Base-by-base conservation (phyloP, 1,140 invertebrate species). In the Saccostrea echinata region DNA sequence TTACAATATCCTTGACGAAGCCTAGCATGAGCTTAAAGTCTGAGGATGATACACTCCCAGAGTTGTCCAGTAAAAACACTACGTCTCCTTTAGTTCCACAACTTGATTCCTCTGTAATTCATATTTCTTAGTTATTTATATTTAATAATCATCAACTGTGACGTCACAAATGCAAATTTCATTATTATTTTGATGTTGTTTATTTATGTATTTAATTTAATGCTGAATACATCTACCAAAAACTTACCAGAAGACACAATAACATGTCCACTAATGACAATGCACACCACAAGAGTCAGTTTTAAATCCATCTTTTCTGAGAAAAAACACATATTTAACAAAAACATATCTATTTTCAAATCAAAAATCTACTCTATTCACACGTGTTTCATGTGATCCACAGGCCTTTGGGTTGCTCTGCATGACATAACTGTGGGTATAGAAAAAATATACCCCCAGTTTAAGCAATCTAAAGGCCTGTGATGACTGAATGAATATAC, bases 81-180 rank as follows among this genome's bases (percentile, higher is more conserved):
- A 83, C n/a, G 21, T 83, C 81, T 83, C 87, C 88, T 33, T 76
- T 76, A 30, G 68, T 76, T 30, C 68, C 68, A 30, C 68, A 76
- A 30, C 68, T 76, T 76, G 24, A 13, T 16, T 30, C 13, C 12
- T 13, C 68, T 76, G 68, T n/a, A 61, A 61, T 61, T 61, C 18
- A 61, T 6, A 18, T 43, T 43, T 43, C 43, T 43, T 8, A 3
- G 43, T 43, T 43, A 43, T 43, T 6, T 43, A 43, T 43, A 43
- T 43, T 43, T 43, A 9, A 43, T 43, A 43, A 9, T 6, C 43
- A n/a, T 43, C 43, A 43, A 9, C 43, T 43, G 43, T 43, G 43
- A 43, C 43, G 43, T 43, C 43, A 43, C 9, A 43, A 43, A 43
- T 43, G 6, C 43, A 43, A 8, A 4, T 43, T 43, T 43, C 43